These are phyloP conservation scores for Cottus gobio DNA, from an alignment of 2,113 vertebrate genomes.

Conservation along the genomic window DNA sequence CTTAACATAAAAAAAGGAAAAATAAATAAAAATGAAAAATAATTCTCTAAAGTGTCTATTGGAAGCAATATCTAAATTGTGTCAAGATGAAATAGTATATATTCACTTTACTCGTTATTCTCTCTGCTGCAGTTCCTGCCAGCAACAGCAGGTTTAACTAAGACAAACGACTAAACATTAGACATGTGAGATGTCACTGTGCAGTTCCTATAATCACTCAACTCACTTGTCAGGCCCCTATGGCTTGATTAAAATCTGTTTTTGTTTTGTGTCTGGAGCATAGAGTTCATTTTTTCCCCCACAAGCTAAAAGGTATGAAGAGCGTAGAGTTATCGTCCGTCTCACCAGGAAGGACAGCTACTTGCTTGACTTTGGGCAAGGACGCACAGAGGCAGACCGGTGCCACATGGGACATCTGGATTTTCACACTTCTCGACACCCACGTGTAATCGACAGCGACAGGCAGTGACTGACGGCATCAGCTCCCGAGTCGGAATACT, in stretches of 20 bases:
- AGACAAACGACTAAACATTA: conserved; percentile 49
- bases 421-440: conserved; percentile 74
- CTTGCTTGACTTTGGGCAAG: conserved; percentile 78
- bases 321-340: conserved; percentile 11
- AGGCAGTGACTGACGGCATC: conserved; percentile 76
- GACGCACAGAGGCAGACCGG: conserved; percentile 36
- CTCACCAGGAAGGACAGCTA: conserved; percentile 41
- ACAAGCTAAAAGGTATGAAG: conserved; percentile 11
- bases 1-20: conserved; percentile 19
- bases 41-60: conserved; percentile 17
- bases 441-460: conserved; percentile 74
- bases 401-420: conserved; percentile 72
- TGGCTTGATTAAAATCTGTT: conserved; percentile 48
- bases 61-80: conserved; percentile 18
- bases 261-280: background rate
- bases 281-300: background rate
- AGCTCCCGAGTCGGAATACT: conserved; percentile 51
- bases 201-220: conserved; percentile 26
- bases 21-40: conserved; percentile 20
- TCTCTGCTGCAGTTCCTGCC: conserved; percentile 9
- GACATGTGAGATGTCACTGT: conserved; percentile 28
- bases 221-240: conserved; percentile 14
- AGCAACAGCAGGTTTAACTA: conserved; percentile 46
- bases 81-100: conserved; percentile 42
- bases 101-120: conserved; percentile 45